phyloP scores from a whole-genome alignment of 2,113 vertebrate species.

The Ophiodon elongatus region DNA sequence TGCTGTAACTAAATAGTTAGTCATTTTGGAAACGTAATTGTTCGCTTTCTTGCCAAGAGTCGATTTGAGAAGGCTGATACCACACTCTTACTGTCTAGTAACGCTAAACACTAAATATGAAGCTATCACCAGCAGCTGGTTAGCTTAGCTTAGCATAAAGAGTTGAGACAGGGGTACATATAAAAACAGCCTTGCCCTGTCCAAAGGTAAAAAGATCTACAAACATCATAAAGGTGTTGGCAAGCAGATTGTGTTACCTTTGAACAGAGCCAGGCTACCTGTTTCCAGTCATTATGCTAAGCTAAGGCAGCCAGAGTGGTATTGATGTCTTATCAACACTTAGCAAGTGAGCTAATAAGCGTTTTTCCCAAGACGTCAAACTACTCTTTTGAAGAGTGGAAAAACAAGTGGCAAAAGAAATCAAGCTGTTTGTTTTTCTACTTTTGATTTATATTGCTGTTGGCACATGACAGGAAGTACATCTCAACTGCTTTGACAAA shows the following conservation, averaged over 20 bases:
- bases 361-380: conserved; percentile 1
- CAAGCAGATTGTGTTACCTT: not conserved
- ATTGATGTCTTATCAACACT: not conserved
- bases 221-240: not conserved
- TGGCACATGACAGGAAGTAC: conserved; percentile 11
- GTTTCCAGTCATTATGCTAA: not conserved
- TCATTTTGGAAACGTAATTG: not conserved
- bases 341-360: not conserved
- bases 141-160: conserved; percentile 17
- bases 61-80: not conserved
- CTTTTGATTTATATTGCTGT: conserved; percentile 17
- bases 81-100: not conserved
- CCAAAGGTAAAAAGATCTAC: not conserved
- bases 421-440: not conserved
- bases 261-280: not conserved
- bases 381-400: not conserved
- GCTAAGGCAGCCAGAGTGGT: not conserved
- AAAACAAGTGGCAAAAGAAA: not conserved
- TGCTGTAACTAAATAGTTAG: not conserved
- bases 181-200: not conserved
- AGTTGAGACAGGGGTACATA: not conserved
- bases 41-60: not conserved
- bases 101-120: not conserved
- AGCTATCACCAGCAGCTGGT: not conserved
- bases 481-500: conserved; percentile 16